A percentile compares a stretch with the other conserved stretches of the same genome.
These are phyloP conservation scores for Meghimatium bilineatum DNA, from an alignment of 2,888 invertebrate species.

Conservation along the genomic window DNA sequence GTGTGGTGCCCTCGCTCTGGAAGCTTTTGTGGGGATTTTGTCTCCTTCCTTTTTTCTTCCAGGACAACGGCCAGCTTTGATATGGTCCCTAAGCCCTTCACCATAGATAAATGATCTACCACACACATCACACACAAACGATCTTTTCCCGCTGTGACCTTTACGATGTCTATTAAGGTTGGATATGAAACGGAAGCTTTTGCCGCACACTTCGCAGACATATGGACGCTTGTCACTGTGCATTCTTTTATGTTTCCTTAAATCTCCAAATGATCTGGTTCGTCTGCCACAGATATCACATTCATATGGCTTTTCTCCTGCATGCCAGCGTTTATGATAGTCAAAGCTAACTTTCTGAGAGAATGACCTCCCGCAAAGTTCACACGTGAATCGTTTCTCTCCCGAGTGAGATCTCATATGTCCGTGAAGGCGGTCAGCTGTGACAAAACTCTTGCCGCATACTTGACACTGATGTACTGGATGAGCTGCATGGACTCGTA, in stretches of 20 bases:
- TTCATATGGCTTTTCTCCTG: constrained; percentile 43
- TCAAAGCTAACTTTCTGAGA: constrained; percentile 37
- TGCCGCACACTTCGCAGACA: constrained; percentile 43
- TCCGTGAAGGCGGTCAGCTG: constrained; percentile 38
- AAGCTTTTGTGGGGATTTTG: background rate
- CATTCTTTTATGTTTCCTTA: constrained; percentile 44
- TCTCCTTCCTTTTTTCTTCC: constrained; percentile 40
- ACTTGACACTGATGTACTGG: constrained; percentile 38
- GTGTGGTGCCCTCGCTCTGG: constrained; percentile 8
- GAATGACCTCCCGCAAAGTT: constrained; percentile 41
- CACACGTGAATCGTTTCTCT: constrained; percentile 37
- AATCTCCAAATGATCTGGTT: constrained; percentile 40
- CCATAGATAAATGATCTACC: constrained; percentile 40
- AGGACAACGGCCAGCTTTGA: constrained; percentile 44
- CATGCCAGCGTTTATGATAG: constrained; percentile 41
- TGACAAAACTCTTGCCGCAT: constrained; percentile 37
- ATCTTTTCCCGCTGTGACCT: constrained; percentile 43
- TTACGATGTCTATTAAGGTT: constrained; percentile 41
- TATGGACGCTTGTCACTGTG: constrained; percentile 44
- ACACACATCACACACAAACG: constrained; percentile 40
- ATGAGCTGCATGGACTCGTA: constrained; percentile 31
- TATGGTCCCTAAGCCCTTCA: constrained; percentile 42
- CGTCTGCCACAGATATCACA: constrained; percentile 40
- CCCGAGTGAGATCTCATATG: constrained; percentile 38
- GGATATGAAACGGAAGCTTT: constrained; percentile 37